phyloP scores from a whole-genome alignment of 1,140 invertebrate species.

The Aphidius gifuensis region DNA sequence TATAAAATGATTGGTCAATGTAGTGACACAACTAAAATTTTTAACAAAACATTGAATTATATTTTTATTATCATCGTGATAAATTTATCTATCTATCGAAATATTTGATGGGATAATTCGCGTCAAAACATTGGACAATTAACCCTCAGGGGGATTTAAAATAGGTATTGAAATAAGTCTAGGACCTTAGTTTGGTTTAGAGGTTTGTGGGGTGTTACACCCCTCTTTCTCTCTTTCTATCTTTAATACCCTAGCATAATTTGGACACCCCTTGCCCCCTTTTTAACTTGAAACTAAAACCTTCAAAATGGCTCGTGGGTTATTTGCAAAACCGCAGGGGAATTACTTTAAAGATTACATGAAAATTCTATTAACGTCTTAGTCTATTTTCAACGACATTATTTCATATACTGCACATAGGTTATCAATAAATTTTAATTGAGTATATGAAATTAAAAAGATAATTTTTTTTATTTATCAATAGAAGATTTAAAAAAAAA shows the following conservation, averaged over 20 bases:
- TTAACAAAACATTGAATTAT: too few relatives aligned
- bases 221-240: too few relatives aligned
- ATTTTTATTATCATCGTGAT: too few relatives aligned
- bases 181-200: too few relatives aligned
- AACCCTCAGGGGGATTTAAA: slow-evolving; percentile 51
- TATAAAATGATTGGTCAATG: too few relatives aligned
- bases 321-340: slow-evolving; percentile 44
- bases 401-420: background rate
- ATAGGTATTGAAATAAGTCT: slow-evolving; percentile 15
- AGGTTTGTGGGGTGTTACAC: too few relatives aligned
- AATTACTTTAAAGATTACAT: slow-evolving; percentile 54
- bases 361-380: slow-evolving; percentile 57
- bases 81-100: too few relatives aligned
- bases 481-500: too few relatives aligned
- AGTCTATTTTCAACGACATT: slow-evolving; percentile 17
- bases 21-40: too few relatives aligned
- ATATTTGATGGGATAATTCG: slow-evolving; percentile 25
- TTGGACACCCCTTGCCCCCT: slow-evolving; percentile 12
- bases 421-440: slow-evolving; percentile 19
- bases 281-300: slow-evolving; percentile 12
- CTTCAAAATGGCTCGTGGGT: slow-evolving; percentile 26
- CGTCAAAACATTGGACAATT: slow-evolving; percentile 53
- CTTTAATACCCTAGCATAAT: too few relatives aligned
- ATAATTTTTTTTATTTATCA: too few relatives aligned
- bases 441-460: too few relatives aligned